Base-by-base conservation (phyloP, 2,113 vertebrate species). In the Antidorcas marsupialis region DNA sequence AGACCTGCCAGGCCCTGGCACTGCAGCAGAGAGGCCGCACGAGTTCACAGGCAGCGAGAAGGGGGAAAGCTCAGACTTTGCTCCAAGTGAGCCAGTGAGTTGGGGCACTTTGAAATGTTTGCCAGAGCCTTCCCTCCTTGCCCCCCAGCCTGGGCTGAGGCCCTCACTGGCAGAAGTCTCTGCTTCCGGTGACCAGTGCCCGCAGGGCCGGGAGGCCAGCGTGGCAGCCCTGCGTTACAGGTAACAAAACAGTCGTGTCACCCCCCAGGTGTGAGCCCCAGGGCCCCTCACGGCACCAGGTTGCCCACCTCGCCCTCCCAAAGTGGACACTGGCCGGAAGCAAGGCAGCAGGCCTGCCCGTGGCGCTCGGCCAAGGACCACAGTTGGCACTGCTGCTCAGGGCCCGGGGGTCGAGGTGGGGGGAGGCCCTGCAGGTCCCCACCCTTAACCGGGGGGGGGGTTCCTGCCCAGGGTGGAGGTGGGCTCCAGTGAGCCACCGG, bases 401-500 rank as follows among this genome's bases (percentile, higher is more conserved):
- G 76, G 76, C 57, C 2, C 1, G n/a, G 43, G 43, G 17, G 14
- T 1, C 39, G 39, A 3, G 39, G 39, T n/a, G 3, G 1, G 53
- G 14, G n/a, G 59, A 4, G 60, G 53, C 36, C 11, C 27, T 43
- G 4, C 2, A 45, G 55, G 28, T 71, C 50, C 81, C 52, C 3
- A 15, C 55, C 30, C 33, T 14, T 21, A 21, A 21, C 39, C 39
- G n/a, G n/a, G 25, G 21, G 16, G 27, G n/a, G 39, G 39, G 39
- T 3, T 43, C 10, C 36, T 45, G 33, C 62, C 19, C 25, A 2
- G 2, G 39, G 39, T 36, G 50, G 64, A 67, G 33, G 45, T 3
- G 19, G 27, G 47, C 14, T 45, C 6, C 23, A 0, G 1, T 28
- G 28, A 33, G 9, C 25, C 47, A 14, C 47, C 0, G 6, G 6